phyloP scores from a whole-genome alignment of 2,113 vertebrate genomes.

The Oreochromis spilurus region DNA sequence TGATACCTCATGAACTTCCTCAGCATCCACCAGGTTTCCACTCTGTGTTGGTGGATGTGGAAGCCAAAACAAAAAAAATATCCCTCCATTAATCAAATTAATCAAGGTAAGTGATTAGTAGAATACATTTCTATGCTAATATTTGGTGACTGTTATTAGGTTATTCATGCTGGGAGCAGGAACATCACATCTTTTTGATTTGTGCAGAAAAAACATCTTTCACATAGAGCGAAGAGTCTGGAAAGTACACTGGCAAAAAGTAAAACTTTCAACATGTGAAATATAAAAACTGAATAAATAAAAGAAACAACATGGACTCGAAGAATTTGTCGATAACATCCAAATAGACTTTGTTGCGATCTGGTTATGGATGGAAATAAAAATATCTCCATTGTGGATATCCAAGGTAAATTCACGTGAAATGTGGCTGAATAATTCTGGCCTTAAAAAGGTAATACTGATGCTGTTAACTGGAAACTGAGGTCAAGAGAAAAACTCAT shows the following conservation, averaged over 20 bases:
- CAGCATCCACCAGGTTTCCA: neutral
- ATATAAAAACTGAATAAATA: neutral
- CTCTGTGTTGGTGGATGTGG: neutral
- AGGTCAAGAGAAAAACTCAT: neutral
- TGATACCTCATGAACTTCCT: neutral
- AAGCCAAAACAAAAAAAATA: neutral
- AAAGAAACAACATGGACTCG: neutral
- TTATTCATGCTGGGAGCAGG: neutral
- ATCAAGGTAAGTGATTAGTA: neutral
- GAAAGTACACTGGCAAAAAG: neutral
- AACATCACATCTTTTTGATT: neutral
- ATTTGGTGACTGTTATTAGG: neutral
- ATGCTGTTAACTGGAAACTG: neutral
- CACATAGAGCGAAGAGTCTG: neutral
- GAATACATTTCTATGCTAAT: neutral
- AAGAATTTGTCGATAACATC: neutral
- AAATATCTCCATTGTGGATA: neutral
- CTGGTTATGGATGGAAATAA: neutral
- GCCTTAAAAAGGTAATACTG: neutral
- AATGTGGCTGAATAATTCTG: neutral
- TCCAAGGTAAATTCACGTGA: rapidly evolving
- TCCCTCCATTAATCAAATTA: neutral
- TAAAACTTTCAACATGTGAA: rapidly evolving
- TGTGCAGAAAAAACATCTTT: neutral
- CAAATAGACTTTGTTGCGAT: neutral